Evolutionary conservation across 2,888 invertebrate genomes (phyloP).

Genomic region (Rapana venosa): DNA sequence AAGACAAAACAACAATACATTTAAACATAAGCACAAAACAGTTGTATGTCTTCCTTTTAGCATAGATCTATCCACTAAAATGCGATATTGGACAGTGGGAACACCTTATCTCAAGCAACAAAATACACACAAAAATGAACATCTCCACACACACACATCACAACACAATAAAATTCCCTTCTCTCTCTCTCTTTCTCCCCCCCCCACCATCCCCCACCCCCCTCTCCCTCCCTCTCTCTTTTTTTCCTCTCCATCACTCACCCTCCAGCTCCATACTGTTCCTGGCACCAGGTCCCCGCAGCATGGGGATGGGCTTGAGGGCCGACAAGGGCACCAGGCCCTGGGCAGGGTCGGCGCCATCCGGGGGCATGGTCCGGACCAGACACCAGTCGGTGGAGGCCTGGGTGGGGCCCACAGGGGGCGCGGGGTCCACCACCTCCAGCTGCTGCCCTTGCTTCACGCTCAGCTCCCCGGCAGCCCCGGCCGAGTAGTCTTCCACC

Average conservation of each 20-base stretch:
- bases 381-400: slow-evolving; percentile 78
- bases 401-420: slow-evolving; percentile 64
- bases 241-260: slow-evolving; percentile 49
- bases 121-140: too few relatives aligned
- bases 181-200: background rate
- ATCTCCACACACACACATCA: too few relatives aligned
- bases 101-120: too few relatives aligned
- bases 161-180: too few relatives aligned
- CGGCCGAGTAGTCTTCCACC: slow-evolving; percentile 86
- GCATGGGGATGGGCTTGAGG: slow-evolving; percentile 75
- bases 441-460: slow-evolving; percentile 95
- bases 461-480: slow-evolving; percentile 88
- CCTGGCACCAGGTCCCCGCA: slow-evolving; percentile 64
- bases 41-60: too few relatives aligned
- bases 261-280: slow-evolving; percentile 77
- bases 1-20: too few relatives aligned
- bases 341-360: slow-evolving; percentile 68
- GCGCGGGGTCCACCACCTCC: slow-evolving; percentile 88
- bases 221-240: slow-evolving; percentile 71
- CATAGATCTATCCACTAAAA: too few relatives aligned
- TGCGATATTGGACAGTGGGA: too few relatives aligned
- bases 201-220: slow-evolving; percentile 55
- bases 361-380: slow-evolving; percentile 72
- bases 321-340: slow-evolving; percentile 78
- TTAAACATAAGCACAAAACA: too few relatives aligned